These are phyloP conservation scores for Tiaroga cobitis DNA, from an alignment of 2,797 vertebrate species.

Conservation along the genomic window DNA sequence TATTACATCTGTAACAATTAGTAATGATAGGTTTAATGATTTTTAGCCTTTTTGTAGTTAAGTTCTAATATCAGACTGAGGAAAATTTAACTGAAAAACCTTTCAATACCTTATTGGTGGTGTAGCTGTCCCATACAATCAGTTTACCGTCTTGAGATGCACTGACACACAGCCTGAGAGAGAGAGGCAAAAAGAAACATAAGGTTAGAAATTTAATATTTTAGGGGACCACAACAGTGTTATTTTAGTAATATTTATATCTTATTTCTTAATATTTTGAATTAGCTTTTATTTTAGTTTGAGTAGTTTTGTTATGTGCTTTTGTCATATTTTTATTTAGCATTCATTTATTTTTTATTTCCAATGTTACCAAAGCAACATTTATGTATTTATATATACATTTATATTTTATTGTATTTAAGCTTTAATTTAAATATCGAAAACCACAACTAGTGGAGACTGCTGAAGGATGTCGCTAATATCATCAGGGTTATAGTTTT, in stretches of 20 bases:
- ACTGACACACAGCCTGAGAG: slow-evolving; percentile 89
- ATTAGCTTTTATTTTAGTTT: neutral
- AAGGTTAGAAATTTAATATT: neutral
- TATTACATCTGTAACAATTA: neutral
- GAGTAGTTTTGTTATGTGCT: neutral
- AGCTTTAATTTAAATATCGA: too few relatives aligned
- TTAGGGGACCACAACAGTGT: neutral
- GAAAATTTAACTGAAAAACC: neutral
- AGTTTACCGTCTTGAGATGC: slow-evolving; percentile 98
- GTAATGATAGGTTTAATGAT: neutral
- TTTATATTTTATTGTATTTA: too few relatives aligned
- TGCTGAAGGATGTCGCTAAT: neutral
- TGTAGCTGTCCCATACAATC: slow-evolving; percentile 96
- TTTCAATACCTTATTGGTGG: slow-evolving; percentile 92
- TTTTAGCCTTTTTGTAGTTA: neutral
- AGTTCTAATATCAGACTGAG: neutral
- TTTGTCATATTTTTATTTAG: neutral
- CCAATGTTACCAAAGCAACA: too few relatives aligned
- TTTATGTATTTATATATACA: too few relatives aligned
- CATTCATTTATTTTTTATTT: neutral
- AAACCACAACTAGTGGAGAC: neutral
- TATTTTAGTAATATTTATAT: neutral
- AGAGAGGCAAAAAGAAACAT: slow-evolving; percentile 12
- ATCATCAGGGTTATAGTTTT: neutral
- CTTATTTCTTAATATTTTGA: neutral